Base-by-base conservation (phyloP, 2,113 vertebrate genomes). In the Nycticryphes semicollaris region DNA sequence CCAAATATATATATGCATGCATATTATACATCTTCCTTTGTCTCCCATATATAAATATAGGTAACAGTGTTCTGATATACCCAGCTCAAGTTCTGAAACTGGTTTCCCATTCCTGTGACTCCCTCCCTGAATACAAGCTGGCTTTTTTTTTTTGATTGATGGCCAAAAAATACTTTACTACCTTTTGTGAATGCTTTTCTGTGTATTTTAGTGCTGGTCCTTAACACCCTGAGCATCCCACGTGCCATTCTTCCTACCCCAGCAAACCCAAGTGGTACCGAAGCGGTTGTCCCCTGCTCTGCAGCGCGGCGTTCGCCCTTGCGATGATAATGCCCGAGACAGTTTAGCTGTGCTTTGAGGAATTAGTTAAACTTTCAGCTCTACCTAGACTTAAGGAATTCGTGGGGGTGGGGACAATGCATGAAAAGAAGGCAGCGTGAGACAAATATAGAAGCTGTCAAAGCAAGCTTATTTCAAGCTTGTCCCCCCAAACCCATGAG, bases 401-500 rank as follows among this genome's bases (percentile, higher is more conserved):
- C 21, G 66, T 67, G 85, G 85, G 93, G 78, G 77, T 41, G 66
- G 85, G 85, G 91, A 87, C 5, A 10, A 51, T 62, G 79, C 68
- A 74, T 68, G 78, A 77, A 64, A 93, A 94, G 63, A 47, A 95
- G 83, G 91, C 80, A 84, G 90, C 9, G 3, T 19, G 80, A 91
- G 89, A 84, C 69, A 93, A 95, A 93, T 90, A 92, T 62, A 97
- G 96, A 93, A 92, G 81, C 94, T 95, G 96, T 92, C 88, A 94
- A 82, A 43, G 41, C 64, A 94, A 63, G 85, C 90, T 93, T 89
- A 51, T 89, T 95, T 95, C 90, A 89, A 94, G 86, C 84, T 63
- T 79, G 89, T 93, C 84, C 90, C 94, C 89, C 80, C 81, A 91
- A 96, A 94, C 69, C 84, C 89, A 95, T 89, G 89, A 84, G 89